Conservation (phyloP, 2,113 vertebrate genomes). For the Alligator sinensis region DNA sequence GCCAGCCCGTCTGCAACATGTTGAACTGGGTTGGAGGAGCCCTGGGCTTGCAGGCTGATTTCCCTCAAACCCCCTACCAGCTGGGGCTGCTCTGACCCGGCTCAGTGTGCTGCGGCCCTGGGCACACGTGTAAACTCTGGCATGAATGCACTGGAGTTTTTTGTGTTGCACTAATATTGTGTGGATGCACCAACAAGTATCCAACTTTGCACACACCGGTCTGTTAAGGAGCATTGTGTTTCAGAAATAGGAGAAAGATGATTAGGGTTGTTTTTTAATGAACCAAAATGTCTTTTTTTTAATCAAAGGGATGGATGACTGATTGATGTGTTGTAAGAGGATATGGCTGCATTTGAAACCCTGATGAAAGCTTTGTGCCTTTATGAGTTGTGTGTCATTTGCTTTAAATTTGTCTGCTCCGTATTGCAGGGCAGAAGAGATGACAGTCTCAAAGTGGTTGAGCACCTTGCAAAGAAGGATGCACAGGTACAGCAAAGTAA, state of each 20-base stretch:
- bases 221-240: background rate
- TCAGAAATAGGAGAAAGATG: background rate
- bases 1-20: too few species aligned
- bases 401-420: background rate
- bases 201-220: accelerated
- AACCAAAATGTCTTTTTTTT: background rate
- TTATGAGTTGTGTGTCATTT: background rate
- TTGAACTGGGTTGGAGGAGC: too few species aligned
- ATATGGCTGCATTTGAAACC: too few species aligned
- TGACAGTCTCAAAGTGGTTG: slow-evolving; percentile 78
- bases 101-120: too few species aligned
- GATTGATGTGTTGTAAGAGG: background rate
- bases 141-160: too few species aligned
- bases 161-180: too few species aligned
- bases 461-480: slow-evolving; percentile 83
- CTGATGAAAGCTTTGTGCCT: background rate
- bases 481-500: slow-evolving; percentile 77
- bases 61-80: too few species aligned
- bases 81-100: too few species aligned
- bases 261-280: background rate
- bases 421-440: slow-evolving; percentile 81
- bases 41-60: too few species aligned
- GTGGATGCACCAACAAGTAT: background rate
- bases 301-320: background rate
- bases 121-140: too few species aligned